Evolutionary conservation across 64 coral and sea anemone genomes (phyloP), one percentile per base, ranked within the genome.

Genomic region (Porites australiensis): DNA sequence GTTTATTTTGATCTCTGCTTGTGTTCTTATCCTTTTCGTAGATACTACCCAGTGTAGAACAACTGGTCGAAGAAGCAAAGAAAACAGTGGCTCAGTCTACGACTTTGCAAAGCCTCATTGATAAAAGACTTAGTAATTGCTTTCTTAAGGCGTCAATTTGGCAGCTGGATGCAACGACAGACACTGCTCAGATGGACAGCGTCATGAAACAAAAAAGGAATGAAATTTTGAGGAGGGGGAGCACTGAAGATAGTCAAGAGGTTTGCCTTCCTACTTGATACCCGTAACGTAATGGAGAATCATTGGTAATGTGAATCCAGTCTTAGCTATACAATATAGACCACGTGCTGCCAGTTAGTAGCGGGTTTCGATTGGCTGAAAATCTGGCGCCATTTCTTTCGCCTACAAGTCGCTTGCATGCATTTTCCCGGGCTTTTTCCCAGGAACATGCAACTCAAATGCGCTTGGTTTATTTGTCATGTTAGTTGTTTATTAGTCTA

Each of bases 61-160:
- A 74, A 19, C 23, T 93, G 46, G 82, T 93, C 20, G 55, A 73
- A 22, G 49, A 84, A 22, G 62, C 82, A 6, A 74, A 86, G 82
- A 68, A 86, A 77, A 50, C 47, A n/a, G 27, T 86, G 6, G 52
- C 73, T 14, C 43, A 67, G 19, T 86, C 90, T 49, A 53, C 11
- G 20, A 67, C 49, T 67, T 18, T 86, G 70, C 58, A 67, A 51
- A 63, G 18, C 43, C 58, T 52, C 19, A 55, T 92, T 55, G 71
- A 82, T 46, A 72, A 74, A 61, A 71, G 82, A 11, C 47, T 92
- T 6, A 75, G 81, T 86, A 82, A 92, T 50, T 75, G 80, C 37
- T 86, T 92, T 75, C 82, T 83, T 37, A 86, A 86, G 16, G 90
- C 81, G 2, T 74, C 90, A 14, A 69, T 68, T 12, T 84, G 81